Percentiles rank a stretch among this genome's conserved stretches.
These are phyloP conservation scores for Carollia perspicillata DNA, from an alignment of 2,113 vertebrate species.

Conservation along the genomic window DNA sequence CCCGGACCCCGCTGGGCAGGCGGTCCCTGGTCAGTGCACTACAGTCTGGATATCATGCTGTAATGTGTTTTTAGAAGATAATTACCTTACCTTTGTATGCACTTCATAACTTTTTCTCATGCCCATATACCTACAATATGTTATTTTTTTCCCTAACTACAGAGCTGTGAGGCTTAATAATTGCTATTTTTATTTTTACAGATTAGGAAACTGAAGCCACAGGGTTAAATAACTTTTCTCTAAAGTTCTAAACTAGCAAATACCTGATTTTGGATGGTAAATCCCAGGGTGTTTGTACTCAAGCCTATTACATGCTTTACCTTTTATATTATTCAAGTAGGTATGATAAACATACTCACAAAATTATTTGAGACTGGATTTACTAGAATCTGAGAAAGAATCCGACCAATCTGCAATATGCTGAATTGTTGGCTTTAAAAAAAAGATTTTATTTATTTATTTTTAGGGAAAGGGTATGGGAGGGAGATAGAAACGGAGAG, in stretches of 20 bases:
- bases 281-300: not conserved
- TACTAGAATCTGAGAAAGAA: not conserved
- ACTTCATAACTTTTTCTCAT: not conserved
- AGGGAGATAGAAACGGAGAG: too few relatives aligned
- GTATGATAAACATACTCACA: not conserved
- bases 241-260: not conserved
- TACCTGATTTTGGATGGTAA: not conserved
- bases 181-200: not conserved
- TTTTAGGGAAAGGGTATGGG: too few relatives aligned
- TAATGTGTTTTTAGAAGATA: not conserved
- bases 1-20: conserved; percentile 69
- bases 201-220: not conserved
- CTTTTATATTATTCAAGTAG: not conserved
- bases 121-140: not conserved
- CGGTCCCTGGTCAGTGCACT: conserved; percentile 76
- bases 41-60: not conserved
- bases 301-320: not conserved
- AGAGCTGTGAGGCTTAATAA: not conserved
- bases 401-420: not conserved
- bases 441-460: too few relatives aligned
- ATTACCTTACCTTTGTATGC: not conserved
- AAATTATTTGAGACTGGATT: not conserved
- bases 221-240: conserved; percentile 30
- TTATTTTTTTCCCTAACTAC: not conserved
- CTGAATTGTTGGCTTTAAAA: not conserved